phyloP scores from a whole-genome alignment of 2,888 invertebrate genomes.

The Clostera curtula region DNA sequence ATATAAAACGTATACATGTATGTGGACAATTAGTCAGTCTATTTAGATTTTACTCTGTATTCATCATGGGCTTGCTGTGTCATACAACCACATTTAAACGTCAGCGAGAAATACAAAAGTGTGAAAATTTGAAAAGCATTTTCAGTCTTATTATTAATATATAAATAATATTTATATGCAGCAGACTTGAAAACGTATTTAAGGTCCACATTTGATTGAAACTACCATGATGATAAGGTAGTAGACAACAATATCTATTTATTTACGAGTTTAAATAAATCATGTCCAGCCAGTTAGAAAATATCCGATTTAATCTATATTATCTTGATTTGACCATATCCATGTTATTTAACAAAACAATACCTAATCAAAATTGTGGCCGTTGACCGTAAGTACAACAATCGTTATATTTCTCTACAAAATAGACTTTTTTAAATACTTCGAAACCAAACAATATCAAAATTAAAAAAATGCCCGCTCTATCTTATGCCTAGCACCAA shows the following conservation, averaged over 20 bases:
- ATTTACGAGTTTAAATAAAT: no score
- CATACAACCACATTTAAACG: no score
- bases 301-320: no score
- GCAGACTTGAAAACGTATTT: conserved; percentile 1
- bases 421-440: neutral
- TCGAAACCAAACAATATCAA: neutral
- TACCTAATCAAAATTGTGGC: no score
- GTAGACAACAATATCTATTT: no score
- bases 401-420: no score
- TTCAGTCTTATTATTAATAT: conserved; percentile 57
- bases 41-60: conserved; percentile 36
- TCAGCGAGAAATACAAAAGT: conserved; percentile 63
- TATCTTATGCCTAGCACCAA: conserved; percentile 14
- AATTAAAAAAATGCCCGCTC: conserved; percentile 6
- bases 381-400: no score
- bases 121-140: conserved; percentile 53
- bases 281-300: no score
- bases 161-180: conserved; percentile 9
- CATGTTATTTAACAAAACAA: no score
- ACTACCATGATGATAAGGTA: no score
- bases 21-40: conserved; percentile 45
- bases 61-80: conserved; percentile 15
- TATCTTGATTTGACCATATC: no score
- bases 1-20: conserved; percentile 44
- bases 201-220: conserved; percentile 2